phyloP scores from a whole-genome alignment of 2,797 vertebrate species.

The Streptopelia turtur region DNA sequence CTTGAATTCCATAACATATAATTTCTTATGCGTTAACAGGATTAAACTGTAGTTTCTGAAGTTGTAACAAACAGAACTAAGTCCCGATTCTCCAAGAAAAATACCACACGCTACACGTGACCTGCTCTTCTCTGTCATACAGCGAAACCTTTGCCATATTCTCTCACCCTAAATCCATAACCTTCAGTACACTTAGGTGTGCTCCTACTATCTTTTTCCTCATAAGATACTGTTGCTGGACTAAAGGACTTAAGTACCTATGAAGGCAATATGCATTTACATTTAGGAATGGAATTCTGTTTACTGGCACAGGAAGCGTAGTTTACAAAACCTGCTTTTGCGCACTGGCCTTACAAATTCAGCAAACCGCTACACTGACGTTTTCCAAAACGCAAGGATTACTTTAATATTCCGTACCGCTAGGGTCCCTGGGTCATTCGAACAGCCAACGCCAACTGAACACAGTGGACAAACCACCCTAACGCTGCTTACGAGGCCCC shows the following conservation, averaged over 20 bases:
- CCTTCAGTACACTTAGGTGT: constrained; percentile 56
- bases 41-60: constrained; percentile 53
- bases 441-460: constrained; percentile 78
- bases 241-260: constrained; percentile 63
- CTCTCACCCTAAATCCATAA: constrained; percentile 66
- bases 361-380: constrained; percentile 76
- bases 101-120: constrained; percentile 67
- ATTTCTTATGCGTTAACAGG: constrained; percentile 23
- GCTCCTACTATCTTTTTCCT: constrained; percentile 36
- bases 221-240: constrained; percentile 52
- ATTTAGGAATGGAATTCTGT: constrained; percentile 50
- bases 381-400: constrained; percentile 74
- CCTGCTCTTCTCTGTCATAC: constrained; percentile 61
- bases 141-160: constrained; percentile 61
- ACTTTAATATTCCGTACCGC: constrained; percentile 71
- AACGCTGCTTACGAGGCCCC: constrained; percentile 59
- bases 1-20: constrained; percentile 31
- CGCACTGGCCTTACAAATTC: constrained; percentile 78
- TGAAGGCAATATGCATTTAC: constrained; percentile 60
- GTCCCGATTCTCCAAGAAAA: constrained; percentile 72
- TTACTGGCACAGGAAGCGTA: constrained; percentile 62
- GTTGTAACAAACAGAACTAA: constrained; percentile 63
- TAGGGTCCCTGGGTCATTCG: constrained; percentile 72
- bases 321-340: constrained; percentile 70
- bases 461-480: constrained; percentile 72